Evolutionary conservation across 2,888 invertebrate genomes (phyloP), one percentile per base, ranked within the genome.

Genomic region (Orthosia cruda): DNA sequence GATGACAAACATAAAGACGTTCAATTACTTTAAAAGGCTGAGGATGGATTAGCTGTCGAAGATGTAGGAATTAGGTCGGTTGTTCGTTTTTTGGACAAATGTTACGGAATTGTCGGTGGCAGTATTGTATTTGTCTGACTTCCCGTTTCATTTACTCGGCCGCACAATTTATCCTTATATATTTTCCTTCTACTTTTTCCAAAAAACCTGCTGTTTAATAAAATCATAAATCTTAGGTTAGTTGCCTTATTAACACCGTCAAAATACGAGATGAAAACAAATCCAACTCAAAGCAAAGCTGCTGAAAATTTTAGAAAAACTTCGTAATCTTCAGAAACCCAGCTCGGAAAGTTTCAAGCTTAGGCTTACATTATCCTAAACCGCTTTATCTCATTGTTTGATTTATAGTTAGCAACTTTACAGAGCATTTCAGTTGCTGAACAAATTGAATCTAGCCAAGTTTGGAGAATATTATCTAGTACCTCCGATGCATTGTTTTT

Each of bases 11-110:
- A 87, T 85, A 84, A 87, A 88, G 81, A 81, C 74, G 83, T 88
- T 84, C 88, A 88, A 87, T 88, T 85, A 87, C 87, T 88, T 87
- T 87, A 87, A 85, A 85, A 87, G 85, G 78, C 79, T 80, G 76
- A 77, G 59, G 74, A 87, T 85, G 78, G 85, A 87, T 88, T 81
- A 83, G 83, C 80, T 80, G 80, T 81, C 83, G 73, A 78, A 83
- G 65, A 80, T 78, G 80, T 76, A 71, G 72, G 72, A 88, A 83
- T 87, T 85, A 80, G 74, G 66, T 80, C 70, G 67, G 74, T 59
- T 74, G 73, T 74, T 80, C 81, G 81, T 74, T 88, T 83, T 87
- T 87, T 73, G 61, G 75, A 84, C 72, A 75, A 86, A 88, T 88
- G 71, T 84, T 63, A 57, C 55, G 20, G 55, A 62, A 87, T 83